A percentile compares a stretch with the other conserved stretches of the same genome.
These are phyloP conservation scores for Pyrgilauda ruficollis DNA, from an alignment of 2,113 vertebrate genomes.

Conservation along the genomic window DNA sequence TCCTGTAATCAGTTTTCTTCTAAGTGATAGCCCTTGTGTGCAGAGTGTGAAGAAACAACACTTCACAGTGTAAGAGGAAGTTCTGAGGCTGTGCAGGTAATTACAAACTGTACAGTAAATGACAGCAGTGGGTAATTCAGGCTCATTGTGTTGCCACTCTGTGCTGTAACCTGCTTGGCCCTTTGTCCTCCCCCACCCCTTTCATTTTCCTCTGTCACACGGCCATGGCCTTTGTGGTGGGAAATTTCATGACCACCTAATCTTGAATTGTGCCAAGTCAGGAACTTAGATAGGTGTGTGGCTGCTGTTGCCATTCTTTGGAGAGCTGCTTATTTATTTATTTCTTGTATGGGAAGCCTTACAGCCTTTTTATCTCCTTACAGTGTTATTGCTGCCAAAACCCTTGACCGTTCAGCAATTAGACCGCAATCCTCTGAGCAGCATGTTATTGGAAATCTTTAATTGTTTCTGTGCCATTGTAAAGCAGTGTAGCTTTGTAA, in stretches of 20 bases:
- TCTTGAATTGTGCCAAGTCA: not conserved
- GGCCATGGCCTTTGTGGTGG: not conserved
- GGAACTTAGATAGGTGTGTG: not conserved
- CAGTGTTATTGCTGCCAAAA: not conserved
- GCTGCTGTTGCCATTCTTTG: not conserved
- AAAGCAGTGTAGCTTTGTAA: not conserved
- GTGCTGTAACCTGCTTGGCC: not conserved
- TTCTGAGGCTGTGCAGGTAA: not conserved
- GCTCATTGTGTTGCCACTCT: not conserved
- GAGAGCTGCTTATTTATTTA: conserved; percentile 16
- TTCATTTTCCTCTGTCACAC: not conserved
- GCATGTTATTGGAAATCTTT: conserved; percentile 3
- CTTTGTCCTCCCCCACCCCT: not conserved
- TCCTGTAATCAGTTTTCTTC: not conserved
- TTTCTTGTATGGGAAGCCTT: not conserved
- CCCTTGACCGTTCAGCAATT: not conserved
- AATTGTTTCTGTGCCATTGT: not conserved
- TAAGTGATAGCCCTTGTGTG: not conserved
- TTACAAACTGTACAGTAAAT: not conserved
- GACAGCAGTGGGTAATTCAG: not conserved
- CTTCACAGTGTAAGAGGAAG: not conserved
- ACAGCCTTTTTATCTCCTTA: not conserved
- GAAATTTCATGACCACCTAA: not conserved
- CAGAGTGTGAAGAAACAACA: not conserved
- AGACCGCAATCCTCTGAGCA: not conserved